These are phyloP conservation scores for Miltochrista miniata DNA, from an alignment of 2,888 invertebrate species.

Conservation along the genomic window DNA sequence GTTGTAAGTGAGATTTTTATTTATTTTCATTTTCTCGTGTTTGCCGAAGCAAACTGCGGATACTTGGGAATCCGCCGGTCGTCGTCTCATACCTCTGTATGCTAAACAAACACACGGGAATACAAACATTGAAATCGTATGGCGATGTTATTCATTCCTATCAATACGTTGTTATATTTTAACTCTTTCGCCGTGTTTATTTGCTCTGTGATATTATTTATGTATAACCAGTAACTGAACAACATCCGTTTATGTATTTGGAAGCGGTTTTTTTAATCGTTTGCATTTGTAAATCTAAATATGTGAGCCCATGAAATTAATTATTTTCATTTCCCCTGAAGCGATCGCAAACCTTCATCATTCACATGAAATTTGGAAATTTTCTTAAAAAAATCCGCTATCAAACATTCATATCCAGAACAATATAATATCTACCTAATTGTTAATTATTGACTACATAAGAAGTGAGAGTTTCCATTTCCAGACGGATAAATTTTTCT, in stretches of 20 bases:
- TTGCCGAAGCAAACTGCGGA: slow-evolving; percentile 43
- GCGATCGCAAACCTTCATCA: no score
- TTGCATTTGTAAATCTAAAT: no score
- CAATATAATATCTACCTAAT: no score
- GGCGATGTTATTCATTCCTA: slow-evolving; percentile 64
- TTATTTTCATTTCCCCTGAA: no score
- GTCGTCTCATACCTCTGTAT: slow-evolving; percentile 56
- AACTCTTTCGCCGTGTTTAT: slow-evolving; percentile 28
- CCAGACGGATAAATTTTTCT: no score
- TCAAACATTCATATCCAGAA: no score
- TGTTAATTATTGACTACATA: no score
- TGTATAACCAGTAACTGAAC: slow-evolving; percentile 3
- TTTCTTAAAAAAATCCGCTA: no score
- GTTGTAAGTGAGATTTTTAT: slow-evolving; percentile 54
- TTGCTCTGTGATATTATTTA: slow-evolving; percentile 24
- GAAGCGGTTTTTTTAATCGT: not conserved
- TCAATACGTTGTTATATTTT: slow-evolving; percentile 52
- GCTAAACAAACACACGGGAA: slow-evolving; percentile 64
- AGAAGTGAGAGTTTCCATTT: no score
- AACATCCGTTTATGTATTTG: slow-evolving; percentile 8
- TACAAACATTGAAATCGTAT: slow-evolving; percentile 69
- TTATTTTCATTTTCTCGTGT: slow-evolving; percentile 61
- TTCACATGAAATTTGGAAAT: no score
- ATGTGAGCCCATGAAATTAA: no score
- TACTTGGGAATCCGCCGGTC: slow-evolving; percentile 45